Percentiles rank a stretch among this genome's conserved stretches.
Conservation (phyloP, 30 jellyfish, hydroid and myxozoan genomes). For the Sanderia malayensis region DNA sequence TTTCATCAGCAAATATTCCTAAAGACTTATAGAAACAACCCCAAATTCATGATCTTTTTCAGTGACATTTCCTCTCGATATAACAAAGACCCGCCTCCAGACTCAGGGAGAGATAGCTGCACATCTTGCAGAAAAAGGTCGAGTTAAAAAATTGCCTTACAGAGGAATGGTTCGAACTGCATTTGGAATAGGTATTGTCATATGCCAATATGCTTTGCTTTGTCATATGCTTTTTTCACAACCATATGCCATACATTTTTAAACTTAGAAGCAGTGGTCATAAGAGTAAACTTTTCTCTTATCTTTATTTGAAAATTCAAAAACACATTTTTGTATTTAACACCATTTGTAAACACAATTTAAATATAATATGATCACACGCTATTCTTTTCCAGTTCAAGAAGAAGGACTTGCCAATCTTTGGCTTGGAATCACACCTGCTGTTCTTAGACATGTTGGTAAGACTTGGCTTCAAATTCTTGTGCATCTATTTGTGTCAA, state of each 20-base stretch:
- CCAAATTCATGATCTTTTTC: not conserved
- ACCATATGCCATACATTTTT: too few species aligned
- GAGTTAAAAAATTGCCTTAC: constrained; percentile 21
- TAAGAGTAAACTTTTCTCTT: too few species aligned
- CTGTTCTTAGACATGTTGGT: constrained; percentile 93
- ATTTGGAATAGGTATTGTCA: constrained; percentile 86
- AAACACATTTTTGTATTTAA: too few species aligned
- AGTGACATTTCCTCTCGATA: constrained; percentile 92
- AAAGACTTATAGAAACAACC: not conserved
- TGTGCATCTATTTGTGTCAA: too few species aligned
- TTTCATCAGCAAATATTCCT: not conserved
- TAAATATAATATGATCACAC: too few species aligned
- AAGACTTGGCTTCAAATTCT: too few species aligned
- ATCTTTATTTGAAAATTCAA: too few species aligned
- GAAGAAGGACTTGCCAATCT: constrained; percentile 80
- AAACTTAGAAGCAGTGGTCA: too few species aligned
- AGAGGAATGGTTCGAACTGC: constrained; percentile 91
- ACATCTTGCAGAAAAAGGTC: constrained; percentile 18
- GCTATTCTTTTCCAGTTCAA: constrained; percentile 32
- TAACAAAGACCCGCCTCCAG: constrained; percentile 85
- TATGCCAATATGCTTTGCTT: too few species aligned
- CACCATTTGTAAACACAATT: too few species aligned
- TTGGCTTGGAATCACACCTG: constrained; percentile 94
- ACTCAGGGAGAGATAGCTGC: constrained; percentile 87
- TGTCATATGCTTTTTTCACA: too few species aligned